Base-by-base conservation (phyloP, 1,140 invertebrate species). In the Dendroctonus valens region DNA sequence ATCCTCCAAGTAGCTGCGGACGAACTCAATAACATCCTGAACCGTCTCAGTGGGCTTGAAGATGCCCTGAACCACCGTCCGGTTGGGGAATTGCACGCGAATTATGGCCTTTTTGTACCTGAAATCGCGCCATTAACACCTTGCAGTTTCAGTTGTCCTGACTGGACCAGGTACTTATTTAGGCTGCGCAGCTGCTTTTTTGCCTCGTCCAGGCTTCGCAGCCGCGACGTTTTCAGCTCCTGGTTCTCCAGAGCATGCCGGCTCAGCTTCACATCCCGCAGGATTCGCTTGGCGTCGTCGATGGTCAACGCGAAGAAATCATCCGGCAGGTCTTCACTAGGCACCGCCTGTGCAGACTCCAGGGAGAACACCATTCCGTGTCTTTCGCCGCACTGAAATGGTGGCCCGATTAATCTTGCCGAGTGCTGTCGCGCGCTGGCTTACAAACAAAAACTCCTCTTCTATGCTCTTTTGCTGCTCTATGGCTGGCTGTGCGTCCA, bases 301-400 rank as follows among this genome's bases (percentile, higher is more conserved):
- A 91, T 81, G 15, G 90, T 92, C 12, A 93, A 74, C 65, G 93
- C 90, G 79, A 89, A 96, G 75, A 94, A 94, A 69, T 89, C 89
- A 78, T 94, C 92, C 11, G 90, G 86, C 40, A 91, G 75, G 62
- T 92, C 89, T 63, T 88, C 83, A 58, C 70, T 73, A 2, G 80
- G 75, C 58, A 84, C 76, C 41, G 82, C 79, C 75, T 83, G 76
- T 6, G 81, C 77, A 3, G 77, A 79, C 69, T 86, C 85, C 67
- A 86, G 81, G 53, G 87, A 85, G 73, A 89, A 92, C 38, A 87
- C 75, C 52, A 91, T 79, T 0, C 89, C 89, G 72, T 89, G 86
- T 69, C 88, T 83, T 11, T 86, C 83, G 1, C 87, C 89, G 59
- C 91, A 76, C 69, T 72, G 41, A 55, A 64, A 48, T 38, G 9